A percentile compares a stretch with the other conserved stretches of the same genome.
These are phyloP conservation scores for Amphipoea oculea DNA, from an alignment of 2,888 invertebrate genomes.

Conservation along the genomic window DNA sequence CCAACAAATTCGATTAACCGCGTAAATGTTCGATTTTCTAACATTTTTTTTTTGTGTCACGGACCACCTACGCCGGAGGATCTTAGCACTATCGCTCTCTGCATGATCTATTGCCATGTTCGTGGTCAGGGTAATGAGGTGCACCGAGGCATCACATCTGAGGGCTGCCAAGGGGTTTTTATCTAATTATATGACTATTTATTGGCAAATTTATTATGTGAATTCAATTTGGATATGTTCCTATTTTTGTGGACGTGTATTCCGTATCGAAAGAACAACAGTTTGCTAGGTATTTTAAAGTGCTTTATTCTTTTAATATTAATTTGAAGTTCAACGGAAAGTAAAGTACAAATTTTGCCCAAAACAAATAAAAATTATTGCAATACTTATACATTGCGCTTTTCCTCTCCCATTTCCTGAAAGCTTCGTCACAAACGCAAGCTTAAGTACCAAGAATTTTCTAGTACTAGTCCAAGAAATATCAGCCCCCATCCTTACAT, in stretches of 20 bases:
- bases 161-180: constrained; percentile 61
- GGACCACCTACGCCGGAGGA: constrained; percentile 85
- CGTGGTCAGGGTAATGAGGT: constrained; percentile 74
- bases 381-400: background rate
- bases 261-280: background rate
- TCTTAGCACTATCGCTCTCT: constrained; percentile 86
- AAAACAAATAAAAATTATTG: background rate
- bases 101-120: constrained; percentile 86
- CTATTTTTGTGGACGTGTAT: background rate
- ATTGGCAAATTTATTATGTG: background rate
- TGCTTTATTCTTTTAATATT: background rate
- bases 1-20: constrained; percentile 77
- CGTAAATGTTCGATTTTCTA: constrained; percentile 80
- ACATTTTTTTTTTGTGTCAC: constrained; percentile 73
- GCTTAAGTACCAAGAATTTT: background rate
- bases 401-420: background rate
- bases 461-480: constrained; percentile 10
- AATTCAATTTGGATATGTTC: background rate
- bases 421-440: background rate
- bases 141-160: constrained; percentile 79
- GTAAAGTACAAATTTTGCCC: background rate
- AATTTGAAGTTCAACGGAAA: background rate
- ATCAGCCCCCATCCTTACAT: constrained; percentile 36
- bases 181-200: constrained; percentile 20
- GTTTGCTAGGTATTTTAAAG: background rate